Evolutionary conservation across 1,140 invertebrate species (phyloP), one percentile per base, ranked within the genome.

Genomic region (Drosophila erecta): DNA sequence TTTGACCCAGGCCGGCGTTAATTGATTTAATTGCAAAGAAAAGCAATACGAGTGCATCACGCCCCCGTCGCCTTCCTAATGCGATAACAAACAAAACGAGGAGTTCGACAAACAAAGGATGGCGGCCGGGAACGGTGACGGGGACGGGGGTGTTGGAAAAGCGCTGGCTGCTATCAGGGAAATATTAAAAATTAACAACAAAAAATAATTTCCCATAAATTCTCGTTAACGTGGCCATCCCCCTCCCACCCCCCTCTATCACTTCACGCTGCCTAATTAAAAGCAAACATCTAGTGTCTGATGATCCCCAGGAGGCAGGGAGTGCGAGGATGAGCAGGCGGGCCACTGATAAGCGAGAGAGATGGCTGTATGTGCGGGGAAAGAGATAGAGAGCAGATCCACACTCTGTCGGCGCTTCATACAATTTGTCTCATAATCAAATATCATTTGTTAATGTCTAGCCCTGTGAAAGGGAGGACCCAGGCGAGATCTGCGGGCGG

Each of bases 171-270:
- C 14, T 67, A 80, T 76, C 71, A 75, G 64, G 55, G 57, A 89
- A 80, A 84, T 90, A 89, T 90, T 89, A 89, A 80, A 89, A 89
- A 89, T 90, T 80, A 89, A 89, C 85, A 80, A 84, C 84, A 77
- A 89, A 89, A 89, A 77, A 89, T 89, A 90, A 84, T 89, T 89
- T 89, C 84, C 85, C 84, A 89, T 89, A 89, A 89, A 90, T 89
- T 89, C 84, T 89, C 85, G 85, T 89, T 89, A 89, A 90, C 81
- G 51, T 44, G 47, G 33, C 37, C 12, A 15, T 49, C 17, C 41
- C 37, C 41, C 14, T 27, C 24, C 41, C 10, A 37, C 10, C 53
- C 20, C 59, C 73, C 55, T 79, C 60, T 66, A 72, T 65, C 62
- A 72, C 74, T 89, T 84, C 84, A 89, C 73, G 73, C 79, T 74